Percentiles rank a stretch among this genome's conserved stretches.
Conservation (phyloP, 2,113 vertebrate species). For the Genyomyrus donnyi region DNA sequence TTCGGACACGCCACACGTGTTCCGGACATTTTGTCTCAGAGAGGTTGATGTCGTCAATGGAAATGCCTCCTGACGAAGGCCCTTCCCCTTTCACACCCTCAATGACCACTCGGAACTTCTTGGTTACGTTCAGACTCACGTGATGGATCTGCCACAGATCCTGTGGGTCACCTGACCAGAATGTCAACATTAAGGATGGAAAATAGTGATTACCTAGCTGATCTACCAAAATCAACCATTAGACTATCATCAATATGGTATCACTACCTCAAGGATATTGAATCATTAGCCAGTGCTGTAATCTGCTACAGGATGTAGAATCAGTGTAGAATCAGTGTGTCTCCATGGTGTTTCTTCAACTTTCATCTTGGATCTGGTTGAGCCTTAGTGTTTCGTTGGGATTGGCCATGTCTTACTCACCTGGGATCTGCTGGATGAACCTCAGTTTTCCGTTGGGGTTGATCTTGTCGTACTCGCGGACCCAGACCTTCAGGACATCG, state of each 20-base stretch:
- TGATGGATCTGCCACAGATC: conserved; percentile 79
- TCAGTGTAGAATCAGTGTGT: background rate
- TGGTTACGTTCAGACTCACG: conserved; percentile 58
- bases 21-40: conserved; percentile 85
- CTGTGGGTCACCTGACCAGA: conserved; percentile 40
- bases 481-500: conserved; percentile 61
- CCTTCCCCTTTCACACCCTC: conserved; percentile 58
- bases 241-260: background rate
- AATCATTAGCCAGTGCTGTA: background rate
- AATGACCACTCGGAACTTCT: conserved; percentile 79
- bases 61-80: conserved; percentile 65
- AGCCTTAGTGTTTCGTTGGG: background rate
- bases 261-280: background rate
- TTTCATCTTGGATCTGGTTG: conserved; percentile 30
- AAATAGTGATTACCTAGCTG: background rate
- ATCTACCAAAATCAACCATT: background rate
- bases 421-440: conserved; percentile 59
- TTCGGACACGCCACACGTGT: conserved; percentile 73
- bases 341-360: background rate
- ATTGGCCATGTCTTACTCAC: conserved; percentile 43
- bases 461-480: conserved; percentile 63
- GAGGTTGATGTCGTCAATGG: conserved; percentile 88
- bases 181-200: background rate
- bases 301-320: background rate
- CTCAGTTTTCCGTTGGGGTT: conserved; percentile 54